phyloP scores from a whole-genome alignment of 1,140 invertebrate genomes.

The Drosophila leontia region DNA sequence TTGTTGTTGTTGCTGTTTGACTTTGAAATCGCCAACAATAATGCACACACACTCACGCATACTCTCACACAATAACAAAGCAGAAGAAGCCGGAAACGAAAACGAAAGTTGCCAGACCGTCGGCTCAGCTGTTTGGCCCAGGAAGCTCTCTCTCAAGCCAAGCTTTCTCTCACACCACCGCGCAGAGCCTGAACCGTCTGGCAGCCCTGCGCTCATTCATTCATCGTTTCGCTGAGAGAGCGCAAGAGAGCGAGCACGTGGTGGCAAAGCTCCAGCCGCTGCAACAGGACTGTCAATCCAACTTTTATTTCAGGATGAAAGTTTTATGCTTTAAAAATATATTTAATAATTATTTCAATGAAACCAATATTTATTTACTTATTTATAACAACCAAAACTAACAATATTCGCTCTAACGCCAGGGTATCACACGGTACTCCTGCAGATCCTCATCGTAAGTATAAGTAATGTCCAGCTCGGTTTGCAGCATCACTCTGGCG shows the following conservation, averaged over 20 bases:
- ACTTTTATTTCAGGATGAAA: not conserved
- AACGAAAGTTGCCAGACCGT: slow-evolving; percentile 69
- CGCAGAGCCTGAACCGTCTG: not conserved
- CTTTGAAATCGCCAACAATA: slow-evolving; percentile 81
- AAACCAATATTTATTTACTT: not conserved
- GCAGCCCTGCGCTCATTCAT: slow-evolving; percentile 46
- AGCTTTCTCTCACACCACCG: slow-evolving; percentile 6
- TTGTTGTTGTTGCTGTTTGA: slow-evolving; percentile 70
- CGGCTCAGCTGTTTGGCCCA: slow-evolving; percentile 27
- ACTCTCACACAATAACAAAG: slow-evolving; percentile 55
- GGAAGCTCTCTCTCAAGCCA: slow-evolving; percentile 21
- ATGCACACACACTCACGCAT: slow-evolving; percentile 50
- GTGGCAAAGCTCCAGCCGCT: slow-evolving; percentile 28
- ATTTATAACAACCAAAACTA: slow-evolving; percentile 11
- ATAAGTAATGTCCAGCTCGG: slow-evolving; percentile 61
- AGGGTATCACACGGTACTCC: slow-evolving; percentile 67
- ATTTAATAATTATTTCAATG: too few relatives aligned
- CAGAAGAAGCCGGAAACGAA: slow-evolving; percentile 70
- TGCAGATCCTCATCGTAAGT: slow-evolving; percentile 54
- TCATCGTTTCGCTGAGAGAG: slow-evolving; percentile 34
- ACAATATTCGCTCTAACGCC: too few relatives aligned
- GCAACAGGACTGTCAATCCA: slow-evolving; percentile 15
- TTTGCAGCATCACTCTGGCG: slow-evolving; percentile 52
- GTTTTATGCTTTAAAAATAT: too few relatives aligned
- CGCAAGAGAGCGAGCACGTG: slow-evolving; percentile 7